phyloP scores from a whole-genome alignment of 2,113 vertebrate species.

The Echinops telfairi region DNA sequence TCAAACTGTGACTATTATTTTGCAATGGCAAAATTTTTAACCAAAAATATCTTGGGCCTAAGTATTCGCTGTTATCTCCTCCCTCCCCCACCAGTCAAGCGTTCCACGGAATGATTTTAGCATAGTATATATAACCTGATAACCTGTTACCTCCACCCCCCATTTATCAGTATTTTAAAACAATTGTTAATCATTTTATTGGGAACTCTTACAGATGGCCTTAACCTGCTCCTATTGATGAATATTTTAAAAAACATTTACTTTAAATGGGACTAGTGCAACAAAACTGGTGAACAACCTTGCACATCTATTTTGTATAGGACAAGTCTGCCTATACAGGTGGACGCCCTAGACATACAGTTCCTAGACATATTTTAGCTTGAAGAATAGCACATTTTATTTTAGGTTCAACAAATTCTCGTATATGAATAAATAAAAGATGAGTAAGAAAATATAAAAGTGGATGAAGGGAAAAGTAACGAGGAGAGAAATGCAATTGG shows the following conservation, averaged over 20 bases:
- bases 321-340: background rate
- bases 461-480: background rate
- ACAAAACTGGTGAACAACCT: background rate
- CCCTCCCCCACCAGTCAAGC: background rate
- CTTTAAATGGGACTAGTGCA: background rate
- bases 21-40: constrained; percentile 4
- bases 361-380: constrained; percentile 23
- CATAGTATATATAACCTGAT: constrained; percentile 3
- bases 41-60: background rate
- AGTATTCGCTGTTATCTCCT: constrained; percentile 5
- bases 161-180: too few relatives aligned
- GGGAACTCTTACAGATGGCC: too few relatives aligned
- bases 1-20: too few relatives aligned
- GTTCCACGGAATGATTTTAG: background rate
- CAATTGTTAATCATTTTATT: too few relatives aligned
- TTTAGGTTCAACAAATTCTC: constrained; percentile 25
- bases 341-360: background rate
- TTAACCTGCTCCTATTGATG: background rate
- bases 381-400: constrained; percentile 20
- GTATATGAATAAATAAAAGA: background rate
- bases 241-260: constrained; percentile 26
- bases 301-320: background rate
- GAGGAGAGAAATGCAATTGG: background rate
- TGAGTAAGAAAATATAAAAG: constrained; percentile 35
- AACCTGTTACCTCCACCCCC: too few relatives aligned